Base-by-base conservation (phyloP, 2,113 vertebrate species). In the Mesoclemmys tuberculata region DNA sequence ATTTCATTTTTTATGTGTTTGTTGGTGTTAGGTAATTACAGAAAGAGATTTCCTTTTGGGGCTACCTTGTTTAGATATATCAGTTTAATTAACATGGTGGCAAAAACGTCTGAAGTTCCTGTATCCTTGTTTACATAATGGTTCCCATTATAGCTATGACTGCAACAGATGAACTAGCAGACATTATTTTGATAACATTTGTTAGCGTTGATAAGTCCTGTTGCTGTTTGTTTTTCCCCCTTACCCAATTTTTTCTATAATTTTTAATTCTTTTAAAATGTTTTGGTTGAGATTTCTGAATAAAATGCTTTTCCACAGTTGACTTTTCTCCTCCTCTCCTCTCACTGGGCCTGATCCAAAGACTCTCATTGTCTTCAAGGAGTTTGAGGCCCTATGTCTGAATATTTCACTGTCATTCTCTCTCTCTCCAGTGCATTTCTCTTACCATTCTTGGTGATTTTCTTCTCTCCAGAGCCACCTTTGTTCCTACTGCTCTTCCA, bases 281-380 rank as follows among this genome's bases (percentile, higher is more conserved):
- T 87, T 49, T 2, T n/a, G 1, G 1, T 48, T 8, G 29, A 26
- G 74, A 71, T 81, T 68, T 71, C 1, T 35, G 49, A 58, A 71
- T 18, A 52, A 10, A 75, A 2, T 1, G 3, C 5, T 77, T 38
- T 0, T 49, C 19, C 16, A 52, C 41, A 54, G 1, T 14, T 4
- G 49, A 24, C 3, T 27, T 79, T 90, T 79, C 2, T 75, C 87
- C 52, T 88, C 0, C 21, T 92, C 88, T 89, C 85, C 2, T 77
- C 58, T 48, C 3, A 88, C 54, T 87, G 26, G 4, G 56, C 14
- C 5, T 3, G 7, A 52, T 52, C 2, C 22, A 78, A 71, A 80
- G 1, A 85, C 78, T 86, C 3, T 5, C 48, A 31, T 88, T 82
- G n/a, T 14, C 11, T 77, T 91, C 64, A 38, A 1, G 27, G 44